Evolutionary conservation across 2,888 invertebrate species (phyloP), one percentile per base, ranked within the genome.

Genomic region (Orchesella flavescens): DNA sequence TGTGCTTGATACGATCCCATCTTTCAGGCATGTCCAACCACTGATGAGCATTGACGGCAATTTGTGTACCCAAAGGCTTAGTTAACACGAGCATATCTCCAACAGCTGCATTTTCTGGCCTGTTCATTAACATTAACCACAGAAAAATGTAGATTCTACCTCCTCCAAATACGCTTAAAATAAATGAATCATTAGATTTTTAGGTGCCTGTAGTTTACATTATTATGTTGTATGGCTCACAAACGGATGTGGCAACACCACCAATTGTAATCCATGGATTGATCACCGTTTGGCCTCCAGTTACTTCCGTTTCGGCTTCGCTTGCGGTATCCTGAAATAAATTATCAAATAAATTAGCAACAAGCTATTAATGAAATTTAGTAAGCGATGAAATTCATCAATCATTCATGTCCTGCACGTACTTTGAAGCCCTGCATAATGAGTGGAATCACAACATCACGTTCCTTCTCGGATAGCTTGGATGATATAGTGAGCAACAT

Each of bases 401-500:
- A n/a, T n/a, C n/a, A n/a, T n/a, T n/a, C n/a, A 34, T 4, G 7
- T 34, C 34, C 34, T 34, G 34, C n/a, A 84, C 57, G 7, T 89
- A 92, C 93, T 90, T 34, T 34, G 34, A 34, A 34, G 5, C 97
- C 97, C 86, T 95, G 92, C 94, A 97, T 96, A 88, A 98, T 95
- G 83, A 97, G 92, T 0, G 96, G 96, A 86, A 97, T 94, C 9
- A 97, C 95, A 69, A 96, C 94, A 89, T 97, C 96, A 55, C 97
- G 92, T 89, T 97, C 96, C 89, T 95, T 94, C 89, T 96, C 96
- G 2, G 95, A 95, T 95, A 97, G 95, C 91, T 96, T 96, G 49
- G 95, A 95, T 87, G 96, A 96, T 34, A 97, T 94, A 71, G 95
- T 96, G 34, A 97, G 92, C 81, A 97, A 90, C 97, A 97, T 97